Evolutionary conservation across 1,140 invertebrate species (phyloP).

Genomic region (Drosophila watanabei): DNA sequence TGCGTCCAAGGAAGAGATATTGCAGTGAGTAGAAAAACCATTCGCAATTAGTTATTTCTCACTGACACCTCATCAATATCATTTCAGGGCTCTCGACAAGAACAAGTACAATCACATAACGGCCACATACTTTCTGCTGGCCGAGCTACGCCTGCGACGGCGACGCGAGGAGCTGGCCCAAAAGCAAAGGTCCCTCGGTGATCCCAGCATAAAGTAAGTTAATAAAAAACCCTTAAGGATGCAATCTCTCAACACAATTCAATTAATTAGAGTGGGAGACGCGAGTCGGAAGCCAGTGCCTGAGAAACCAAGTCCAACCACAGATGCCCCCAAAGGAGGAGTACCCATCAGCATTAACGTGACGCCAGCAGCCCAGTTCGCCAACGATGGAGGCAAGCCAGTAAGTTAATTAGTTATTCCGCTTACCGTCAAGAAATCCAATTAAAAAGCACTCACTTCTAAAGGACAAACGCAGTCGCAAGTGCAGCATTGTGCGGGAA

Average conservation of each 20-base stretch:
- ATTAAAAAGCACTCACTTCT: neutral
- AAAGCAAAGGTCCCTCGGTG: conserved; percentile 75
- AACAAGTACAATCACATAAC: conserved; percentile 99
- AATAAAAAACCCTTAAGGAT: neutral
- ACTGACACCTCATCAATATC: conserved; percentile 5
- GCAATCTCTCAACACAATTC: neutral
- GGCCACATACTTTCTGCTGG: conserved; percentile 98
- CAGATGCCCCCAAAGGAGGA: conserved; percentile 60
- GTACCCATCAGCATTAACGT: conserved; percentile 77
- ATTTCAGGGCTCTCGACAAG: conserved; percentile 94
- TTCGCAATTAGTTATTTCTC: neutral
- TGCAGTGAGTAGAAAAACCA: conserved; percentile 89
- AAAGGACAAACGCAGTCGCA: conserved; percentile 88
- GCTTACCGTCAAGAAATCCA: neutral
- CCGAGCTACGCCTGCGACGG: conserved; percentile 94
- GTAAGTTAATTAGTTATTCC: conserved; percentile 36
- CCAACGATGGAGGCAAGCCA: conserved; percentile 59
- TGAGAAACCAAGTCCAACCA: conserved; percentile 67
- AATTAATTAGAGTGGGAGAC: conserved; percentile 45
- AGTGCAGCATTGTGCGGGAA: conserved; percentile 95
- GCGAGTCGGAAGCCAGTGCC: conserved; percentile 41
- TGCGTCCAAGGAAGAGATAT: conserved; percentile 96
- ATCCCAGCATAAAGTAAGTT: conserved; percentile 60
- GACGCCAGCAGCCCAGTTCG: conserved; percentile 62
- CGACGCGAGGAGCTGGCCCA: conserved; percentile 89